phyloP scores from a whole-genome alignment of 2,797 vertebrate genomes.

The Hafferia zeledoni region DNA sequence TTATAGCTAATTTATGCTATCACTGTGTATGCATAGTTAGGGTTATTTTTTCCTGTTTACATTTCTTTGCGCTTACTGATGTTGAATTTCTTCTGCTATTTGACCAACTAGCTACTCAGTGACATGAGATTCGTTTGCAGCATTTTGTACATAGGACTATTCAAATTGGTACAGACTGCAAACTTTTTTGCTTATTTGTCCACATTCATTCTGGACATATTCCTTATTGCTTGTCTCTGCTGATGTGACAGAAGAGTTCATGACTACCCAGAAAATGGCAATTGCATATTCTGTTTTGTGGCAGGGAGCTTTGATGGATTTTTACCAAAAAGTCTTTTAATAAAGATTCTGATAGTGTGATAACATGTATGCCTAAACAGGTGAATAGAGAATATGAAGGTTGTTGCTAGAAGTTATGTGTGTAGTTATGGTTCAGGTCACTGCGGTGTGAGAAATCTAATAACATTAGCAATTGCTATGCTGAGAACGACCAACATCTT shows the following conservation, averaged over 20 bases:
- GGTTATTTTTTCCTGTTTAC: not conserved
- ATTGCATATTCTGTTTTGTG: not conserved
- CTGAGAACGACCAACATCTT: not conserved
- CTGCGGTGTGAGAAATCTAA: not conserved
- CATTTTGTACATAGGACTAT: not conserved
- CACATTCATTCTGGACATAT: not conserved
- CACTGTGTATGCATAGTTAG: not conserved
- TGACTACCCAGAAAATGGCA: not conserved
- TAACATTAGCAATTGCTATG: not conserved
- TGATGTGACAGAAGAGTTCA: not conserved
- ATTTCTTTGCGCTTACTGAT: not conserved
- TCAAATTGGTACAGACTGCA: not conserved
- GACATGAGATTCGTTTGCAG: not conserved
- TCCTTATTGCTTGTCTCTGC: not conserved
- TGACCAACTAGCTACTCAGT: not conserved
- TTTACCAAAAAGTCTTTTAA: not conserved
- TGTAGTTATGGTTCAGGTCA: not conserved
- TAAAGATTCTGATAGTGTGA: not conserved
- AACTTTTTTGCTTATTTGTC: not conserved
- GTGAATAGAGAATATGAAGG: not conserved
- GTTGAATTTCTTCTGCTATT: not conserved
- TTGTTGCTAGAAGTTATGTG: not conserved
- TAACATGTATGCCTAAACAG: fast-evolving
- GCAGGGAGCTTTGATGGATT: not conserved
- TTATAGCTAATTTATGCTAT: not conserved